Evolutionary conservation across 2,797 vertebrate genomes (phyloP), one percentile per base, ranked within the genome.

Genomic region (Peromyscus eremicus): DNA sequence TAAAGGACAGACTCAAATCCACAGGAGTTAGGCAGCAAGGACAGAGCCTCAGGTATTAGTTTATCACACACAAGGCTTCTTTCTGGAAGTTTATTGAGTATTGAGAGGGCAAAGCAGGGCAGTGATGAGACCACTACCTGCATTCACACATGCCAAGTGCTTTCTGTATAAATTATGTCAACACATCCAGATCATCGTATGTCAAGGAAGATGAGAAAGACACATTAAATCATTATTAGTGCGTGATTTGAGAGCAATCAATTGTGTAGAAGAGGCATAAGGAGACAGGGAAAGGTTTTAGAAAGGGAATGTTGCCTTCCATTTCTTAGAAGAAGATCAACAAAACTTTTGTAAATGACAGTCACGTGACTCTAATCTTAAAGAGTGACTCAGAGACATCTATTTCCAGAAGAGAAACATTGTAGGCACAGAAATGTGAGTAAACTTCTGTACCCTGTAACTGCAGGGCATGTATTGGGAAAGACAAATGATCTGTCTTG

Each of bases 161-260:
- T 62, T 71, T 40, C 46, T 76, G 0, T 6, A 12, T 88, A 94
- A 96, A 82, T 83, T 17, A 88, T 86, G 57, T 93, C 55, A 97
- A 94, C 27, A 76, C 88, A 75, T 92, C 43, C 90, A 66, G 21
- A 34, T 80, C 34, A 32, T 85, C 21, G 76, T 25, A 66, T 92
- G 80, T 34, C 29, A 29, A 12, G 49, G 32, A 23, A 92, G 57
- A 43, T 89, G 57, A 94, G 68, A 92, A 37, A 82, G 19, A 5
- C 73, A 79, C 16, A 11, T 76, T 23, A 73, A n/a, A 43, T 89
- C 27, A 81, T 77, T 92, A 88, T 37, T 73, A 89, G 76, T 32
- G 11, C 5, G 23, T 73, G 34, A n/a, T 77, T 96, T 93, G 49
- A 71, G 92, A 93, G 43, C 80, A 55, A 79, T 92, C 13, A 16